A percentile compares a stretch with the other conserved stretches of the same genome.
Evolutionary conservation across 2,888 invertebrate species (phyloP).

Genomic region (Synergus japonicus): DNA sequence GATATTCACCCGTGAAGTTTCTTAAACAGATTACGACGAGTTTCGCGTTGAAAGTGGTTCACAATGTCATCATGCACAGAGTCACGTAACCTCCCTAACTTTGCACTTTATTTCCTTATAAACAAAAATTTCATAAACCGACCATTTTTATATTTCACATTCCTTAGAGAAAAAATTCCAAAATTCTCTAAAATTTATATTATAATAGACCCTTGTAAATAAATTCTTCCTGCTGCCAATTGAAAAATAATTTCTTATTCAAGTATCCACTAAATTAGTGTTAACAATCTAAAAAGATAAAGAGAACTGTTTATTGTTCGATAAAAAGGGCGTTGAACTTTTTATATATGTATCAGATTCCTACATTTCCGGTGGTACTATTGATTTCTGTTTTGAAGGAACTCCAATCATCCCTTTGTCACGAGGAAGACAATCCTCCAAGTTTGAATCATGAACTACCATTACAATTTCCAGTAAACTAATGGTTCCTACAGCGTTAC

Average conservation of each 20-base stretch:
- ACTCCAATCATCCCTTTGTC: conserved; percentile 2
- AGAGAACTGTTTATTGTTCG: not conserved
- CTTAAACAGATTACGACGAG: conserved; percentile 41
- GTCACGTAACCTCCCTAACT: conserved; percentile 22
- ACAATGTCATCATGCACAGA: conserved; percentile 31
- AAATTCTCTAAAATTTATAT: not conserved
- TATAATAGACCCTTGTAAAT: not conserved
- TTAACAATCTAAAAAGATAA: not conserved
- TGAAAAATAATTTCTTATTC: too few relatives aligned
- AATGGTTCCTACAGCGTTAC: not conserved
- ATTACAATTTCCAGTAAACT: not conserved
- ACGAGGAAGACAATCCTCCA: not conserved
- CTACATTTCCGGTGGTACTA: not conserved
- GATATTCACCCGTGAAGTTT: conserved; percentile 32
- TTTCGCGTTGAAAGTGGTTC: conserved; percentile 37
- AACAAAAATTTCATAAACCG: conserved; percentile 18
- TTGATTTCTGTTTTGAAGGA: conserved; percentile 7
- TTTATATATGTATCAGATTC: not conserved
- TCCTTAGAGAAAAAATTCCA: not conserved
- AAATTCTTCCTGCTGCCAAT: too few relatives aligned
- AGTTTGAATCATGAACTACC: not conserved
- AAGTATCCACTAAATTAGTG: not conserved
- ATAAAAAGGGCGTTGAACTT: not conserved
- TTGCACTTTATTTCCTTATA: not conserved
- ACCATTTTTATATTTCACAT: not conserved